These are phyloP conservation scores for Okapia johnstoni DNA, from an alignment of 2,113 vertebrate species.

Conservation along the genomic window DNA sequence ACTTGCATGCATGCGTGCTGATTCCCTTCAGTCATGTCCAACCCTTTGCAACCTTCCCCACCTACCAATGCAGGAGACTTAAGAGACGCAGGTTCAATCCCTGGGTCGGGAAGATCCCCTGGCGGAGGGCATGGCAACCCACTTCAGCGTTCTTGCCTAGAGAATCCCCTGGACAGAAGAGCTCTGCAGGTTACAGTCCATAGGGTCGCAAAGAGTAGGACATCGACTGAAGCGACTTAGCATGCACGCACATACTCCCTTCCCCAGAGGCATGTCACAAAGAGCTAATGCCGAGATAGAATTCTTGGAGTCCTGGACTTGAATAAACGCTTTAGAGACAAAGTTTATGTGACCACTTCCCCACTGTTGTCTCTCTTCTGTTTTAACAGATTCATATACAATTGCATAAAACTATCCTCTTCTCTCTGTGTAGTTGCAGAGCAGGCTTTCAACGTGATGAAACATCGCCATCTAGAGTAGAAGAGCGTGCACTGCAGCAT, in stretches of 20 bases:
- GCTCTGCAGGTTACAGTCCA: neutral
- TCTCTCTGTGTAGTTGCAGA: rapidly evolving
- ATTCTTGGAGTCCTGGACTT: neutral
- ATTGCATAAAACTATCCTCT: neutral
- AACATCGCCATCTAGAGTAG: constrained; percentile 48
- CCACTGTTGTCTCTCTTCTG: neutral
- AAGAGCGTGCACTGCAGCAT: neutral
- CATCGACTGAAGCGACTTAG: neutral
- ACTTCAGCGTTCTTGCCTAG: neutral
- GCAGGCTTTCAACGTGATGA: neutral
- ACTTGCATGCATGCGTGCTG: neutral
- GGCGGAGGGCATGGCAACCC: neutral
- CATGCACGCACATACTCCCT: rapidly evolving
- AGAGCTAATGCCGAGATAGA: neutral
- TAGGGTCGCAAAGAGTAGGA: neutral
- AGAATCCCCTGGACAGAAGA: neutral
- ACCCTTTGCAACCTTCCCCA: neutral
- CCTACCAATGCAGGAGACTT: neutral
- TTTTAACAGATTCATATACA: neutral
- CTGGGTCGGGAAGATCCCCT: neutral
- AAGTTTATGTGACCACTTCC: neutral
- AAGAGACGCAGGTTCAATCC: neutral
- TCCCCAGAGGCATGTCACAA: neutral
- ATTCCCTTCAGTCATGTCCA: neutral
- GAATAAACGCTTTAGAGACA: neutral